Evolutionary conservation across 2,888 invertebrate species (phyloP).

Genomic region (Bellardia bayeri): DNA sequence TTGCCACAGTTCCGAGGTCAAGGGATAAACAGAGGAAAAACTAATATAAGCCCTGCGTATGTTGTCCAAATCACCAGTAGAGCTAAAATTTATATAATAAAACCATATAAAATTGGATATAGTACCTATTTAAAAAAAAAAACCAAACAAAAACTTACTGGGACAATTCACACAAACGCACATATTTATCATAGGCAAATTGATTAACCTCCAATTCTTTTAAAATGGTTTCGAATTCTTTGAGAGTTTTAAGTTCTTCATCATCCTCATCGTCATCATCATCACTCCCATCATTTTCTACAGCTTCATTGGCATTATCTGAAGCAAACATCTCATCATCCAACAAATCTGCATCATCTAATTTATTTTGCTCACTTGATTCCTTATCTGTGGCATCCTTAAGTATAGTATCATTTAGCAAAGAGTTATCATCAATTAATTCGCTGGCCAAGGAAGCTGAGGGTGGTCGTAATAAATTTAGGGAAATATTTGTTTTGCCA

Average conservation of each 20-base stretch:
- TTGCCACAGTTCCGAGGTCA: constrained; percentile 91
- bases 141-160: constrained; percentile 76
- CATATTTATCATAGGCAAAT: constrained; percentile 79
- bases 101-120: not conserved
- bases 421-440: constrained; percentile 75
- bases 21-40: constrained; percentile 89
- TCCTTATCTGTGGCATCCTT: constrained; percentile 38
- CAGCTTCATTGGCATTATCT: constrained; percentile 15
- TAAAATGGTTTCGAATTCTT: constrained; percentile 76
- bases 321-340: constrained; percentile 34
- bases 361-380: constrained; percentile 36
- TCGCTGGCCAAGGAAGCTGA: constrained; percentile 48
- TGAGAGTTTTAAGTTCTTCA: constrained; percentile 72
- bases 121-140: not conserved
- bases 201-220: constrained; percentile 76
- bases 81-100: constrained; percentile 80
- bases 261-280: constrained; percentile 70
- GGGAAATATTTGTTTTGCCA: constrained; percentile 53
- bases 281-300: constrained; percentile 37
- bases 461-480: constrained; percentile 56
- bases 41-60: constrained; percentile 90
- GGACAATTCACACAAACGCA: constrained; percentile 78
- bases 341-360: constrained; percentile 37
- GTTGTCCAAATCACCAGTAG: constrained; percentile 89
- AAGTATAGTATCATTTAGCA: constrained; percentile 73